Conservation (phyloP, 1,140 invertebrate species). For the Aplysia californica region DNA sequence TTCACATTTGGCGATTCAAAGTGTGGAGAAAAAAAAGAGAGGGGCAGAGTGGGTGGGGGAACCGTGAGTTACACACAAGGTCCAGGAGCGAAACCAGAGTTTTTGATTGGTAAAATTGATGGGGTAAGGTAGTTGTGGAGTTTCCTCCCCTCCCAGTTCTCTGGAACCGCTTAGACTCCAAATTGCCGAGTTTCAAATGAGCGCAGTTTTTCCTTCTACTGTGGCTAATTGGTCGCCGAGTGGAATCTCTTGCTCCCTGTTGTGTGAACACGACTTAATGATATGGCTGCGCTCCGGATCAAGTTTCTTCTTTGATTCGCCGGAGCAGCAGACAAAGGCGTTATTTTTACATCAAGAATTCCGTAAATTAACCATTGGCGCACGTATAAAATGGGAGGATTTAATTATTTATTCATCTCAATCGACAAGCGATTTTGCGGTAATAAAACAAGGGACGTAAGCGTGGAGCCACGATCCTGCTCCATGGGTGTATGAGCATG, state of each 20-base stretch:
- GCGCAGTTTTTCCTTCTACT: background rate
- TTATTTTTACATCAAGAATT: background rate
- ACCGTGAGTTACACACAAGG: background rate
- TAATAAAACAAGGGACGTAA: background rate
- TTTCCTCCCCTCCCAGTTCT: background rate
- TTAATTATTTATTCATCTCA: background rate
- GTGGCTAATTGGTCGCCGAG: background rate
- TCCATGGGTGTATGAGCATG: no score
- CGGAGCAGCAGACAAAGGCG: slow-evolving; percentile 1
- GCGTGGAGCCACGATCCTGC: no score
- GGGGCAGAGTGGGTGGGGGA: background rate
- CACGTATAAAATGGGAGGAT: background rate
- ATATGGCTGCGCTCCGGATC: background rate
- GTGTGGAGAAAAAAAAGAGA: background rate
- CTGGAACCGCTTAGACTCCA: background rate
- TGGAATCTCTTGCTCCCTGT: background rate
- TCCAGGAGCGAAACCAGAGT: no score
- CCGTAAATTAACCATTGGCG: background rate
- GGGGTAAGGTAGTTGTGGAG: background rate
- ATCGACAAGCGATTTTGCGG: background rate
- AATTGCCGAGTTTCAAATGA: slow-evolving; percentile 28
- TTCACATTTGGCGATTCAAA: no score
- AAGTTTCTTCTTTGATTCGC: slow-evolving; percentile 14
- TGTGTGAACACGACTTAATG: slow-evolving; percentile 3
- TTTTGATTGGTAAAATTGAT: slow-evolving; percentile 16